A percentile compares a stretch with the other conserved stretches of the same genome.
Evolutionary conservation across 2,113 vertebrate species (phyloP).

Genomic region (Leptobrachium leishanense): DNA sequence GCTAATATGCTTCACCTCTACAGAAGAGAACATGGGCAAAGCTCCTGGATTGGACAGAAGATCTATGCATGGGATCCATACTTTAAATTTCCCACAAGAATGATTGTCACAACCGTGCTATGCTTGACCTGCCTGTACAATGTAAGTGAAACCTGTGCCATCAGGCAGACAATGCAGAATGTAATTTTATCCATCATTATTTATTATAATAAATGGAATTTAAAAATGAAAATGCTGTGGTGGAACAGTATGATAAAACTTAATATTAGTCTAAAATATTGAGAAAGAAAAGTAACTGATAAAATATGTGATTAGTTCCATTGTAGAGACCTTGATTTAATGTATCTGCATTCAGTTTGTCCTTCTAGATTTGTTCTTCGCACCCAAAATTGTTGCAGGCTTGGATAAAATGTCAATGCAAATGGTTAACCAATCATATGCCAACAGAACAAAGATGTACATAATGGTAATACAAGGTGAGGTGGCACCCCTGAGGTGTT

Average conservation of each 20-base stretch:
- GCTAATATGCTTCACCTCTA: not conserved
- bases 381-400: constrained; percentile 19
- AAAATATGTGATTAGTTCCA: too few species aligned
- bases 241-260: too few species aligned
- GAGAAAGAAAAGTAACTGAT: too few species aligned
- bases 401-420: constrained; percentile 6
- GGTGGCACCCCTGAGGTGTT: not conserved
- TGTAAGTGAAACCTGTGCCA: constrained; percentile 11
- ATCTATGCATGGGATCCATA: constrained; percentile 28
- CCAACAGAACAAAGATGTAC: constrained; percentile 11
- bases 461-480: constrained; percentile 22
- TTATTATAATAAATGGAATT: too few species aligned
- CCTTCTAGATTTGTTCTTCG: constrained; percentile 29
- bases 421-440: constrained; percentile 17
- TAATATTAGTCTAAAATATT: too few species aligned
- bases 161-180: too few species aligned
- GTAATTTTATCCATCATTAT: too few species aligned
- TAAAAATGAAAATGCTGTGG: too few species aligned
- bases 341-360: constrained; percentile 27
- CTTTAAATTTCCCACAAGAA: constrained; percentile 45
- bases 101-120: constrained; percentile 38
- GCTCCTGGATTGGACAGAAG: constrained; percentile 4
- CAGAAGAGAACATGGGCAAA: not conserved
- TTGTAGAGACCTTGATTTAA: not conserved
- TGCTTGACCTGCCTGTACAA: constrained; percentile 38